Evolutionary conservation across 2,888 invertebrate genomes (phyloP).

Genomic region (Drosophila fungiperda): DNA sequence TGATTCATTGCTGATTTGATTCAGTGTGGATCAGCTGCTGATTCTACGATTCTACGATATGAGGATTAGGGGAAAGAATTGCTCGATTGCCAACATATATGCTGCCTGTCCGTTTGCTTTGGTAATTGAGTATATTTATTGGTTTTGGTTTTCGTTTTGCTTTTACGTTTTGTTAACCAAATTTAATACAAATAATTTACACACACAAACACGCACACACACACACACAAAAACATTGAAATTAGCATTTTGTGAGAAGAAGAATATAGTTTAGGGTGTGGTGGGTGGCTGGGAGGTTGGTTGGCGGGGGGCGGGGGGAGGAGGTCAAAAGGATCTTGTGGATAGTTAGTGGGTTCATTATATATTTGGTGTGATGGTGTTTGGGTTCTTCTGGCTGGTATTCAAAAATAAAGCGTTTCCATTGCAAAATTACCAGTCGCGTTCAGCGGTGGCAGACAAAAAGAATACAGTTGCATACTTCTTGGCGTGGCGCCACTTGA

Average conservation of each 20-base stretch:
- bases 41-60: slow-evolving; percentile 52
- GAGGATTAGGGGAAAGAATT: slow-evolving; percentile 69
- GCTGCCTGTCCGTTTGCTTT: slow-evolving; percentile 85
- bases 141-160: slow-evolving; percentile 16
- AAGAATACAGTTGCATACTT: slow-evolving; percentile 54
- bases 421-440: slow-evolving; percentile 61
- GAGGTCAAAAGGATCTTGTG: slow-evolving; percentile 22
- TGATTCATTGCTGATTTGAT: slow-evolving; percentile 6
- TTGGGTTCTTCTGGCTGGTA: slow-evolving; percentile 32
- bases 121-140: slow-evolving; percentile 38
- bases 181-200: slow-evolving; percentile 81
- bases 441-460: slow-evolving; percentile 48
- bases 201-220: slow-evolving; percentile 38
- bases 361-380: slow-evolving; percentile 49
- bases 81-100: slow-evolving; percentile 86
- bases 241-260: slow-evolving; percentile 64
- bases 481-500: slow-evolving; percentile 41
- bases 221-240: slow-evolving; percentile 79
- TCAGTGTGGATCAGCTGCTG: slow-evolving; percentile 51
- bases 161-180: slow-evolving; percentile 70
- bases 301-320: neutral
- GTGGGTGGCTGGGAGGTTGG: neutral
- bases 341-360: slow-evolving; percentile 25
- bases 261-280: slow-evolving; percentile 13
- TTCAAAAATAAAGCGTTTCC: slow-evolving; percentile 68